These are phyloP conservation scores for Agriopis leucophaearia DNA, from an alignment of 2,888 invertebrate species.

Conservation along the genomic window DNA sequence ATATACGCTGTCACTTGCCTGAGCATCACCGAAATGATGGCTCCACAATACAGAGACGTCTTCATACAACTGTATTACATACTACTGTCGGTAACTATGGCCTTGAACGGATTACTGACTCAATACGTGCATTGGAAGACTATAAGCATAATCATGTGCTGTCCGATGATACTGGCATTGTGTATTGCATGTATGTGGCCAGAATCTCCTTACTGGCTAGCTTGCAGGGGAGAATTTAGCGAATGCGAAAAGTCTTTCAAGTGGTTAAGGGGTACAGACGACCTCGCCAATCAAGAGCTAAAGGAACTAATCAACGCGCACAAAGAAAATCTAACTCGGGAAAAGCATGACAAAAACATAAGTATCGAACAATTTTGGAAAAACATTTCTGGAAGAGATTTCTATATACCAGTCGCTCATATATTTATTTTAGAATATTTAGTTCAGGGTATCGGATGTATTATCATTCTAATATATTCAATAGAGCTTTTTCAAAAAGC, in stretches of 20 bases:
- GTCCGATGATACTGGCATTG: conserved; percentile 36
- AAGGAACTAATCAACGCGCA: conserved; percentile 27
- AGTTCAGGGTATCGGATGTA: conserved; percentile 31
- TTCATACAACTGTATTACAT: conserved; percentile 36
- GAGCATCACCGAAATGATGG: conserved; percentile 43
- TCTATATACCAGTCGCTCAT: conserved; percentile 34
- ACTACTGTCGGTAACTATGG: conserved; percentile 32
- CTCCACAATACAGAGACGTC: conserved; percentile 37
- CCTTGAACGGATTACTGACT: conserved; percentile 29
- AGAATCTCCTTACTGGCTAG: conserved; percentile 48
- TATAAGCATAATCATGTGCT: conserved; percentile 37
- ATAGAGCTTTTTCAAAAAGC: conserved; percentile 34
- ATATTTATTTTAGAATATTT: conserved; percentile 30
- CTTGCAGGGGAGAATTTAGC: conserved; percentile 41
- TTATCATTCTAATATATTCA: conserved; percentile 34
- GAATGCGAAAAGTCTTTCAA: conserved; percentile 42
- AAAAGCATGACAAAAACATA: conserved; percentile 2
- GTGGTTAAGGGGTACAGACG: conserved; percentile 43
- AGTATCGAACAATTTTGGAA: conserved; percentile 15
- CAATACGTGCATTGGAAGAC: conserved; percentile 43
- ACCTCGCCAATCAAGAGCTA: conserved; percentile 40
- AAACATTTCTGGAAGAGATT: conserved; percentile 28
- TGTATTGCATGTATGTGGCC: conserved; percentile 41
- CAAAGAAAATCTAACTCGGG: conserved; percentile 1
- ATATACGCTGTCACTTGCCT: conserved; percentile 38